A percentile compares a stretch with the other conserved stretches of the same genome.
These are phyloP conservation scores for Beaufortia kweichowensis DNA, from an alignment of 2,113 vertebrate genomes.

Conservation along the genomic window DNA sequence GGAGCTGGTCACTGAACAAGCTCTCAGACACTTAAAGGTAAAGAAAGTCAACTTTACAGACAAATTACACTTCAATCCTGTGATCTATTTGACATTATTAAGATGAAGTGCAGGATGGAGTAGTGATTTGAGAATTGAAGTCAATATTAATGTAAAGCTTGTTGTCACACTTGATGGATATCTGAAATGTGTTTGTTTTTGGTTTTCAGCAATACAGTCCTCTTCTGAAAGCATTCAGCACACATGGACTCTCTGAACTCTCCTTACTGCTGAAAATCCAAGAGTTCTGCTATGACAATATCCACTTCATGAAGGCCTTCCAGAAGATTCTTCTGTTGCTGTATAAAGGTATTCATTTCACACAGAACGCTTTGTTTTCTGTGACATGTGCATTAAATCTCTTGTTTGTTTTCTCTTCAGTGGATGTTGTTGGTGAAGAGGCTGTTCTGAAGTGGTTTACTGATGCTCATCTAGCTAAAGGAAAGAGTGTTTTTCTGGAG, in stretches of 20 bases:
- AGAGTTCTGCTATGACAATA: slow-evolving; percentile 99
- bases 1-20: slow-evolving; percentile 98
- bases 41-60: too few relatives aligned
- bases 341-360: slow-evolving; percentile 89
- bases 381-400: too few relatives aligned
- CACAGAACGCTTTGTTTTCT: too few relatives aligned
- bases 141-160: too few relatives aligned
- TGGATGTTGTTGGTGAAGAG: slow-evolving; percentile 96
- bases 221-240: slow-evolving; percentile 97
- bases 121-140: too few relatives aligned
- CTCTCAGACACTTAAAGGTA: slow-evolving; percentile 96
- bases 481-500: slow-evolving; percentile 96
- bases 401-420: slow-evolving; percentile 72
- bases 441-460: slow-evolving; percentile 98
- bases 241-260: slow-evolving; percentile 97
- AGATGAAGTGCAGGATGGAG: too few relatives aligned
- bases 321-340: slow-evolving; percentile 99
- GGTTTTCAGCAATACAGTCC: slow-evolving; percentile 93
- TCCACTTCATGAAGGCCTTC: slow-evolving; percentile 99
- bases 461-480: slow-evolving; percentile 89
- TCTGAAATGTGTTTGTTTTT: not conserved
- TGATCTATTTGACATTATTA: too few relatives aligned
- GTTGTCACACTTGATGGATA: too few relatives aligned
- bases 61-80: too few relatives aligned
- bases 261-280: slow-evolving; percentile 98